Conservation (phyloP, 2,797 vertebrate genomes). For the Micrastur ruficollis region DNA sequence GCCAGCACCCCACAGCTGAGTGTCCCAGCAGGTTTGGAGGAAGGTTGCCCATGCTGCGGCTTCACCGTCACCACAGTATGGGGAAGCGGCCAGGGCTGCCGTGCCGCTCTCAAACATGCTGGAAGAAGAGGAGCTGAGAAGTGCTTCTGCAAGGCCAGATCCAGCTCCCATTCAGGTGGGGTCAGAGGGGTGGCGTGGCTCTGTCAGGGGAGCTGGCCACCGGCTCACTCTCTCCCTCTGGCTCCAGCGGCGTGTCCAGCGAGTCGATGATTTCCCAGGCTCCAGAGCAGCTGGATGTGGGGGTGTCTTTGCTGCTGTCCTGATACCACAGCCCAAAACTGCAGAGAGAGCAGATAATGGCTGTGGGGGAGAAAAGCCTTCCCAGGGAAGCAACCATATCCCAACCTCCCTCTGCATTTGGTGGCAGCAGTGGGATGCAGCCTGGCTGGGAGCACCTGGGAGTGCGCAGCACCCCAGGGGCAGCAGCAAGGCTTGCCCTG, state of each 20-base stretch:
- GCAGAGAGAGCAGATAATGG: conserved; percentile 4
- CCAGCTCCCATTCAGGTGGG: fast-evolving
- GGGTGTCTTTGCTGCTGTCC: conserved; percentile 66
- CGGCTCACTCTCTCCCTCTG: neutral
- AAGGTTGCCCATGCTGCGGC: neutral
- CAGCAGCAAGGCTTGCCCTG: neutral
- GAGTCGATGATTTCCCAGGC: conserved; percentile 82
- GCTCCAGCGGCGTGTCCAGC: conserved; percentile 56
- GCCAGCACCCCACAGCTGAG: neutral
- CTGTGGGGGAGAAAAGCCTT: neutral
- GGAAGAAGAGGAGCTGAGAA: neutral
- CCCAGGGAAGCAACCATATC: neutral
- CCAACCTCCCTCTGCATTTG: neutral
- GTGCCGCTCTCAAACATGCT: fast-evolving
- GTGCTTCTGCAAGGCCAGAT: neutral
- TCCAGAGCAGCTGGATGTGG: conserved; percentile 68
- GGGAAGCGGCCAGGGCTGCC: neutral
- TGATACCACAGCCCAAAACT: conserved; percentile 89
- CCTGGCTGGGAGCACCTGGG: fast-evolving
- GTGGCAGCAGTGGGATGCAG: neutral
- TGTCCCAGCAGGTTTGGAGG: neutral
- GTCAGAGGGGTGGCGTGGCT: neutral
- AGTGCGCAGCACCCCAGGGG: fast-evolving
- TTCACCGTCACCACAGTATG: fast-evolving
- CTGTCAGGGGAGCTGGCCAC: neutral